These are phyloP conservation scores for Fregetta grallaria DNA, from an alignment of 2,113 vertebrate genomes.

Conservation along the genomic window DNA sequence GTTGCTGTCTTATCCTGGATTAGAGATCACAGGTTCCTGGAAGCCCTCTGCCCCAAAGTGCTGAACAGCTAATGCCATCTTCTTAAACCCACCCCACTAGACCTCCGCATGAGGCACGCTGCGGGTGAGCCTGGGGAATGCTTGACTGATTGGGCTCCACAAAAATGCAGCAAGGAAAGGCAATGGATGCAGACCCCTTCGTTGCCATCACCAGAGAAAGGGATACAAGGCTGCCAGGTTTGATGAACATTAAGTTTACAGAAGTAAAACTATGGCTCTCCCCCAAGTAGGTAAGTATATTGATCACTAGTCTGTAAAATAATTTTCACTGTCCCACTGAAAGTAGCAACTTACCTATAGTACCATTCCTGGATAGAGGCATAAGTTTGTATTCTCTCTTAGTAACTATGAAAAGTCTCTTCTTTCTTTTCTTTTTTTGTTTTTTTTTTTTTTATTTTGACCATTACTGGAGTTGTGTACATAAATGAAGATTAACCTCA, in stretches of 20 bases:
- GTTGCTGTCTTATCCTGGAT: not conserved
- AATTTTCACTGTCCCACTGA: not conserved
- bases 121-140: not conserved
- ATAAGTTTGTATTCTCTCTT: not conserved
- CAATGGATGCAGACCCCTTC: not conserved
- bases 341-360: not conserved
- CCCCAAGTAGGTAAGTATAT: not conserved
- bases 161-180: not conserved
- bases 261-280: not conserved
- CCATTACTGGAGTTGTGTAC: not conserved
- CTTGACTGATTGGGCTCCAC: not conserved
- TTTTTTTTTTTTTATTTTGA: not conserved
- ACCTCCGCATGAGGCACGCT: not conserved
- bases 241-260: not conserved
- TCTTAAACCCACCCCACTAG: not conserved
- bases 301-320: not conserved
- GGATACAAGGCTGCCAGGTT: not conserved
- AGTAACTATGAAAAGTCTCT: not conserved
- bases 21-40: not conserved
- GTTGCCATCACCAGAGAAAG: not conserved
- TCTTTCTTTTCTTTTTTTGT: not conserved
- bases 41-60: not conserved
- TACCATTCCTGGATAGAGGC: not conserved
- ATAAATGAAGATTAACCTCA: not conserved
- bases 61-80: not conserved